Conservation (phyloP, 1,140 invertebrate species). For the Metaphire vulgaris region DNA sequence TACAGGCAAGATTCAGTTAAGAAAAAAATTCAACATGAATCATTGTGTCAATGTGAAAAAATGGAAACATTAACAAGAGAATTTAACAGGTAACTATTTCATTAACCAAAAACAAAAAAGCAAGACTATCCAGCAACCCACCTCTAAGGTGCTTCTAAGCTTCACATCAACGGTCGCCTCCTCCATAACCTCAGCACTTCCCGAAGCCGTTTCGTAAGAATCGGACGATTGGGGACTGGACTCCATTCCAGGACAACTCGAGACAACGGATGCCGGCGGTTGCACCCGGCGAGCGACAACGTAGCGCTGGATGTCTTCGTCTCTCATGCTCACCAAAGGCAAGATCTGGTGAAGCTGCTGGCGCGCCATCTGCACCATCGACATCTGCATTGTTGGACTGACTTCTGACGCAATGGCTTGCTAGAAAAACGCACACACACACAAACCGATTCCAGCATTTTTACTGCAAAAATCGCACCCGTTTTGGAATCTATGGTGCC, state of each 20-base stretch:
- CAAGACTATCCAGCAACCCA: too few relatives aligned
- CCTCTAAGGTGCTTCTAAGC: too few relatives aligned
- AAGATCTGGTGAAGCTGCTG: slow-evolving; percentile 40
- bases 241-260: slow-evolving; percentile 14
- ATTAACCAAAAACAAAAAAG: too few relatives aligned
- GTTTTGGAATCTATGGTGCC: too few relatives aligned
- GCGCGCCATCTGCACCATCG: slow-evolving; percentile 40
- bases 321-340: slow-evolving; percentile 35
- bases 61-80: too few relatives aligned
- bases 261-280: background rate
- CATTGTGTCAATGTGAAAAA: too few relatives aligned
- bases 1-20: too few relatives aligned
- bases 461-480: too few relatives aligned
- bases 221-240: slow-evolving; percentile 11
- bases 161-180: background rate
- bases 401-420: slow-evolving; percentile 37
- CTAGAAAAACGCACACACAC: slow-evolving; percentile 32
- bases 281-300: slow-evolving; percentile 30
- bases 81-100: too few relatives aligned
- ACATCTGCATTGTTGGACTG: slow-evolving; percentile 43
- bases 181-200: slow-evolving; percentile 6
- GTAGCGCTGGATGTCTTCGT: slow-evolving; percentile 37
- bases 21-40: too few relatives aligned
- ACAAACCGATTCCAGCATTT: too few relatives aligned
- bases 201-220: slow-evolving; percentile 17